phyloP scores from a whole-genome alignment of 2,888 invertebrate genomes.

The Germaria angustata region DNA sequence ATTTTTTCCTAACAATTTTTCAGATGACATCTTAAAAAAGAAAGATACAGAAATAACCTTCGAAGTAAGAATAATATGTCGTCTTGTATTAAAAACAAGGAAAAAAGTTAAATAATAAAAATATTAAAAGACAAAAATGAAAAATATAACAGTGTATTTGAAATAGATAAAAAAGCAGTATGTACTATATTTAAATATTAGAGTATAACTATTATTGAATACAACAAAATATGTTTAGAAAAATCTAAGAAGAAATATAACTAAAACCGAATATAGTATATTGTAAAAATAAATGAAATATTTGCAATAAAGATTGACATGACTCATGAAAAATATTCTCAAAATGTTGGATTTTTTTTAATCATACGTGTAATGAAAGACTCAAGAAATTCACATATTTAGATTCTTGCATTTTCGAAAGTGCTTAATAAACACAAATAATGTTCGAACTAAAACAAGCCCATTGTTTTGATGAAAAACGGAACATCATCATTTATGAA shows the following conservation, averaged over 20 bases:
- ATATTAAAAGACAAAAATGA: constrained; percentile 19
- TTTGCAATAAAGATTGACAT: constrained; percentile 44
- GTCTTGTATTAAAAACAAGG: constrained; percentile 25
- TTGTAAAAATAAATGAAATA: constrained; percentile 39
- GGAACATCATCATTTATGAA: too few relatives aligned
- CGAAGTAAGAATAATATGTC: constrained; percentile 14
- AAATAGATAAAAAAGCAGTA: constrained; percentile 31
- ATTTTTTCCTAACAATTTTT: constrained; percentile 27
- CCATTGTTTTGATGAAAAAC: too few relatives aligned
- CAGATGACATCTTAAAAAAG: constrained; percentile 3
- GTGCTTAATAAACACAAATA: too few relatives aligned
- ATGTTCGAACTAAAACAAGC: too few relatives aligned
- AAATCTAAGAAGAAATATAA: constrained; percentile 34
- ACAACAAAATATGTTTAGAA: neutral
- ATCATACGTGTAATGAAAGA: too few relatives aligned
- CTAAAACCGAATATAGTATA: constrained; percentile 12
- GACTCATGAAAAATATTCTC: constrained; percentile 8
- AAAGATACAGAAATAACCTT: neutral
- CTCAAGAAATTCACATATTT: too few relatives aligned
- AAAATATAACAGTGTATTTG: constrained; percentile 44
- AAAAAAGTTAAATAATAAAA: constrained; percentile 8
- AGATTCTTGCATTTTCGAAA: too few relatives aligned
- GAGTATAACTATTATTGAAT: constrained; percentile 12
- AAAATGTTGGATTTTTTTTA: neutral
- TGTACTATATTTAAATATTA: constrained; percentile 41